Conservation (phyloP, 2,113 vertebrate species). For the Serinus canaria region DNA sequence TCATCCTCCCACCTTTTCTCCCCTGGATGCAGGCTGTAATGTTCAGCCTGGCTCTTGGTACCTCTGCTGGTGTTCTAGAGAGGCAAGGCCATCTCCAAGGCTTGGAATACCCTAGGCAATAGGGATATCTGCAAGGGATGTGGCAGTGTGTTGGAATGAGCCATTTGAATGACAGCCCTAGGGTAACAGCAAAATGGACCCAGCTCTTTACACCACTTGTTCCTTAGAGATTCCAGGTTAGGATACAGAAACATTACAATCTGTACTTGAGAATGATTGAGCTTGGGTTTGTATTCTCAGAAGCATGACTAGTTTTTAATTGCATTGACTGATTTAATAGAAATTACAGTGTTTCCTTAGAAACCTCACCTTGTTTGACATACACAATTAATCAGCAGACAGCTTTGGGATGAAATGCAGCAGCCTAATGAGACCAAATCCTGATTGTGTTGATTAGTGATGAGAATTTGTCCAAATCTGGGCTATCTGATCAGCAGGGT, state of each 20-base stretch:
- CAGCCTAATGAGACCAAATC: not conserved
- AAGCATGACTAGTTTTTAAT: not conserved
- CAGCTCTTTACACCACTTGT: not conserved
- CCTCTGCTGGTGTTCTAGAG: not conserved
- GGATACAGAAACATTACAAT: not conserved
- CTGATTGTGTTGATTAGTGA: not conserved
- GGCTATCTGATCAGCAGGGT: not conserved
- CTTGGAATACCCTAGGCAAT: not conserved
- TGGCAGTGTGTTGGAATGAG: not conserved
- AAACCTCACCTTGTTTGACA: conserved; percentile 16
- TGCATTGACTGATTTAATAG: not conserved
- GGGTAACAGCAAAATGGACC: not conserved
- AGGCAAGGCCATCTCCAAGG: not conserved
- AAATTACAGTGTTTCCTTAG: conserved; percentile 12
- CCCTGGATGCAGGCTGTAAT: not conserved
- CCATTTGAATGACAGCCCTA: not conserved
- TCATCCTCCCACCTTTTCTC: not conserved
- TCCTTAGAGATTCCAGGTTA: not conserved
- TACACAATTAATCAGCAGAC: not conserved
- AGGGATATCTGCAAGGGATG: not conserved
- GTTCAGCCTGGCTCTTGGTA: not conserved
- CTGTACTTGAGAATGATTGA: not conserved
- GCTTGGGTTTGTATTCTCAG: not conserved
- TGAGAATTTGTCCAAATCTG: not conserved
- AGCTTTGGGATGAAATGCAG: not conserved